Percentiles rank a stretch among this genome's conserved stretches.
Evolutionary conservation across 2,113 vertebrate species (phyloP).

Genomic region (Eurypyga helias): DNA sequence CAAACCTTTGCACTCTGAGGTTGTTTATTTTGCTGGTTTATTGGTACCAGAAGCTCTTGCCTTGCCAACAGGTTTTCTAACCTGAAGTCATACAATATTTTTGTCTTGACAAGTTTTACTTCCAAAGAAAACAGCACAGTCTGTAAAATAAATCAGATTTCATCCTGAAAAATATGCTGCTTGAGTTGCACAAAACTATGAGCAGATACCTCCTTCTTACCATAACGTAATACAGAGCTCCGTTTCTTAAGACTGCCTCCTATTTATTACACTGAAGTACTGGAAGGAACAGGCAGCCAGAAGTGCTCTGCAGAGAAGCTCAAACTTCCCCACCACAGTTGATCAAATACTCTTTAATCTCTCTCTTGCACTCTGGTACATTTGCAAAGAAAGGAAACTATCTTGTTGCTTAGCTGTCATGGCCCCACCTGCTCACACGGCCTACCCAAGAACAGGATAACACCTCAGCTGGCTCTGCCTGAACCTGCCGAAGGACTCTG

Average conservation of each 20-base stretch:
- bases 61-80: neutral
- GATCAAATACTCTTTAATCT: neutral
- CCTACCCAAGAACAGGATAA: neutral
- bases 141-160: neutral
- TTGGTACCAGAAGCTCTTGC: neutral
- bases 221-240: neutral
- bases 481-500: neutral
- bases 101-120: neutral
- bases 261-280: neutral
- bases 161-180: neutral
- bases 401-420: neutral
- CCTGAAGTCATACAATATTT: neutral
- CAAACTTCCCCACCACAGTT: neutral
- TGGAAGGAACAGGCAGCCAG: neutral
- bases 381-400: neutral
- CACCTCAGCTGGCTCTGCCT: neutral
- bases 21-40: neutral
- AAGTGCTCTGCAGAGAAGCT: neutral
- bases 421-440: neutral
- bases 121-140: neutral
- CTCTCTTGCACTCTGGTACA: neutral
- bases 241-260: neutral
- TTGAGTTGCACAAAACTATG: neutral
- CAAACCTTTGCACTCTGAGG: neutral
- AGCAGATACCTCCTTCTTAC: neutral